Evolutionary conservation across 2,113 vertebrate genomes (phyloP).

Genomic region (Corapipo altera): DNA sequence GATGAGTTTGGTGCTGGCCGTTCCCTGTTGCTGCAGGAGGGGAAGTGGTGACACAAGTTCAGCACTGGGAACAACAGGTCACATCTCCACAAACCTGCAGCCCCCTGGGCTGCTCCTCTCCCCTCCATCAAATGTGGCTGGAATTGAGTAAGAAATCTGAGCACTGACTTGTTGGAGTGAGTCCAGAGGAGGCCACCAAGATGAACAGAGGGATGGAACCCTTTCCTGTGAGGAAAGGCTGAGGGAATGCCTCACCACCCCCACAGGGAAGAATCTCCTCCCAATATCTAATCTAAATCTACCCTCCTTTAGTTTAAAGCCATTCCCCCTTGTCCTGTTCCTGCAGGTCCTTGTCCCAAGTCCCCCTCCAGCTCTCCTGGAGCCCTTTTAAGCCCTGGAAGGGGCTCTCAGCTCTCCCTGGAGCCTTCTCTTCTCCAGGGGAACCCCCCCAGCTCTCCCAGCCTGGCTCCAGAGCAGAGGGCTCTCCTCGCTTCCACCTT

Average conservation of each 20-base stretch:
- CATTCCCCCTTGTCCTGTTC: not conserved
- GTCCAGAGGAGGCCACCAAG: not conserved
- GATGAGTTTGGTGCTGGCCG: not conserved
- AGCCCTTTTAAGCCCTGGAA: not conserved
- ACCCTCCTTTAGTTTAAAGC: not conserved
- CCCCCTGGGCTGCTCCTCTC: not conserved
- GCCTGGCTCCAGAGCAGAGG: not conserved
- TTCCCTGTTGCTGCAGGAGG: not conserved
- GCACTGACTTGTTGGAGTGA: not conserved
- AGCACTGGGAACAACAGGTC: not conserved
- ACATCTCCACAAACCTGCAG: rapidly evolving
- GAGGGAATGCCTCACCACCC: not conserved
- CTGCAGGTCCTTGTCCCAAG: not conserved
- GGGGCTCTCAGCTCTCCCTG: not conserved
- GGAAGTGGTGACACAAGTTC: not conserved
- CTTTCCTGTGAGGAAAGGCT: not conserved
- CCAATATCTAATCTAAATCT: too few relatives aligned
- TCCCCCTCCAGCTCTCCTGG: not conserved
- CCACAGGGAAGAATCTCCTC: not conserved
- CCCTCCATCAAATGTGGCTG: not conserved
- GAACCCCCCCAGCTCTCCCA: not conserved
- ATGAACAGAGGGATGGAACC: not conserved
- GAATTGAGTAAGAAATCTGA: not conserved
- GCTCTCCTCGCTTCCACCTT: not conserved
- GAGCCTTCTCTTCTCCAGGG: not conserved